These are phyloP conservation scores for Noctua comes DNA, from an alignment of 2,888 invertebrate species.

Conservation along the genomic window DNA sequence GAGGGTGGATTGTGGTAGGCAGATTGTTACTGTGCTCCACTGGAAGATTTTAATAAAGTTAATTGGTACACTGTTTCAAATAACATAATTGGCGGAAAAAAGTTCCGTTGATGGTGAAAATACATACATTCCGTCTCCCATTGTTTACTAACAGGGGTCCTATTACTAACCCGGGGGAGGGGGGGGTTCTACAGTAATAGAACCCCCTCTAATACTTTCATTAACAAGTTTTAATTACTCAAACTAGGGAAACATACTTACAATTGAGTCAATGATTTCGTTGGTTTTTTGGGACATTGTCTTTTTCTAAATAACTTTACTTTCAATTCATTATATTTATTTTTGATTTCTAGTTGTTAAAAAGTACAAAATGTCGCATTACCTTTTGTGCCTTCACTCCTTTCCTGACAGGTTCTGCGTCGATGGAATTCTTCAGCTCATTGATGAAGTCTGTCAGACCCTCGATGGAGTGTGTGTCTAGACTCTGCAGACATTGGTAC, in stretches of 20 bases:
- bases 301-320: background rate
- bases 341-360: background rate
- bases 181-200: too few relatives aligned
- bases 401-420: constrained; percentile 93
- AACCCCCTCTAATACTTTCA: background rate
- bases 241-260: background rate
- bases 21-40: constrained; percentile 97
- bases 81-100: background rate
- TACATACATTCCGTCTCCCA: background rate
- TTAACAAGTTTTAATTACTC: background rate
- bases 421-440: constrained; percentile 94
- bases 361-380: constrained; percentile 54
- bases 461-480: constrained; percentile 94
- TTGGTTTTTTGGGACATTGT: background rate
- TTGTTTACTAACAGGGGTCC: background rate
- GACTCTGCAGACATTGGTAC: constrained; percentile 94
- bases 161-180: too few relatives aligned
- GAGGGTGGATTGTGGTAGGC: constrained; percentile 94
- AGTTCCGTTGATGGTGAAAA: background rate
- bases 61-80: background rate
- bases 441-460: constrained; percentile 94
- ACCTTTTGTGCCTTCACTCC: constrained; percentile 98
- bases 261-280: background rate
- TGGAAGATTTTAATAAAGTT: constrained; percentile 78
- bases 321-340: background rate